Base-by-base conservation (phyloP, 2,113 vertebrate species). In the Chrysemys picta region DNA sequence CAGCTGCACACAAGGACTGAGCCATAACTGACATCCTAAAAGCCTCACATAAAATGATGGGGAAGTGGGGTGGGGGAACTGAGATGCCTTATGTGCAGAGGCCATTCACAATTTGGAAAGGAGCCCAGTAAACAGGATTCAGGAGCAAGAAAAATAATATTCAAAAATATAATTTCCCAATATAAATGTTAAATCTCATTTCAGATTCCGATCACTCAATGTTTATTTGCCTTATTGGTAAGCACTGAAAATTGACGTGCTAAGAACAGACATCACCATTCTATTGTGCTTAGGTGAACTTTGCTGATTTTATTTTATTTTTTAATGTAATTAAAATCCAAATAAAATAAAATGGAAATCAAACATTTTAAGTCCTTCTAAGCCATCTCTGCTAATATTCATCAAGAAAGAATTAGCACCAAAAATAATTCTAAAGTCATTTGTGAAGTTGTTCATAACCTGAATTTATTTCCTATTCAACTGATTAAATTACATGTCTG, bases 401-500 rank as follows among this genome's bases (percentile, higher is more conserved):
- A 97, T 96, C 89, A 95, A 93, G 95, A 97, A 98, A 96, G 95
- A 98, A 97, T 97, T 94, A 97, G 95, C 82, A 95, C 81, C 87
- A 97, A 97, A 96, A 96, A 94, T 89, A 95, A 97, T 96, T 95
- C 91, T 94, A 90, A 97, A 97, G 96, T 96, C 92, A 97, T 97
- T 97, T 97, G 93, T 96, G 95, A 97, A 97, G 97, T 95, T 97
- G 96, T 96, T 98, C 97, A 98, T 98, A 97, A 97, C 96, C 97
- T 98, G 98, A 98, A 98, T 98, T 97, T 97, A 98, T 99, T 98
- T 97, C 95, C 90, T 97, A 97, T 98, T 98, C 97, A 96, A 96
- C 97, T 98, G 98, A 99, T 99, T 98, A 98, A 99, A 99, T 99
- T 98, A 99, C 98, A 99, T 98, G 98, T 99, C 98, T 98, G 98